phyloP scores from a whole-genome alignment of 1,140 invertebrate genomes.

The Chlorops oryzae region DNA sequence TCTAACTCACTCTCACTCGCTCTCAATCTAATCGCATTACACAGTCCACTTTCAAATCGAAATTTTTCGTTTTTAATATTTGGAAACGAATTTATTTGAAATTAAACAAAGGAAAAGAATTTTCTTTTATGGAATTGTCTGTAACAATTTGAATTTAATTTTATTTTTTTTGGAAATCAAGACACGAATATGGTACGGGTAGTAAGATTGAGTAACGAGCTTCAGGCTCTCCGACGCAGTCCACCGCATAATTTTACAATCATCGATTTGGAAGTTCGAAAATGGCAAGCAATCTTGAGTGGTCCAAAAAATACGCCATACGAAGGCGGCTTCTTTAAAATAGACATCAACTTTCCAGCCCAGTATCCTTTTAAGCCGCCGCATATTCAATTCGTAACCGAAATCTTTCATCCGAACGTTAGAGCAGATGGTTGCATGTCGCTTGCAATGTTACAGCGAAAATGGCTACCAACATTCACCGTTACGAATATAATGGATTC shows the following conservation, averaged over 20 bases:
- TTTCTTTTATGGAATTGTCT: too few relatives aligned
- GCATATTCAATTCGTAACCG: constrained; percentile 64
- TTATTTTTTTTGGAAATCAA: too few relatives aligned
- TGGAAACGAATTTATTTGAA: too few relatives aligned
- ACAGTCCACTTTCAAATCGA: too few relatives aligned
- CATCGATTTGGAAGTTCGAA: constrained; percentile 15
- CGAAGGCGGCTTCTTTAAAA: constrained; percentile 25
- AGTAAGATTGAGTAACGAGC: too few relatives aligned
- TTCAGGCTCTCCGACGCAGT: constrained; percentile 1
- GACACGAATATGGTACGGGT: too few relatives aligned
- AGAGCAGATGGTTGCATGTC: constrained; percentile 30
- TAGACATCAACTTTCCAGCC: constrained; percentile 27
- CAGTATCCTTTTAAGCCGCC: constrained; percentile 55
- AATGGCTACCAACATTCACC: constrained; percentile 32
- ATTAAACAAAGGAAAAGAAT: too few relatives aligned
- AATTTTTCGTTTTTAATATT: too few relatives aligned
- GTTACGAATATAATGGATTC: constrained; percentile 30
- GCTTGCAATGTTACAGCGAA: constrained; percentile 27
- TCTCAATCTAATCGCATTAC: background rate
- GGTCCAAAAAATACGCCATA: constrained; percentile 25
- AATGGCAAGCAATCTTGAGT: constrained; percentile 20
- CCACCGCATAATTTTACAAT: constrained; percentile 31
- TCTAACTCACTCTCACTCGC: background rate
- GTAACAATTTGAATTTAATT: too few relatives aligned
- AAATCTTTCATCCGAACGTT: constrained; percentile 61